These are phyloP conservation scores for Periplaneta americana DNA, from an alignment of 1,140 invertebrate genomes.

Conservation along the genomic window DNA sequence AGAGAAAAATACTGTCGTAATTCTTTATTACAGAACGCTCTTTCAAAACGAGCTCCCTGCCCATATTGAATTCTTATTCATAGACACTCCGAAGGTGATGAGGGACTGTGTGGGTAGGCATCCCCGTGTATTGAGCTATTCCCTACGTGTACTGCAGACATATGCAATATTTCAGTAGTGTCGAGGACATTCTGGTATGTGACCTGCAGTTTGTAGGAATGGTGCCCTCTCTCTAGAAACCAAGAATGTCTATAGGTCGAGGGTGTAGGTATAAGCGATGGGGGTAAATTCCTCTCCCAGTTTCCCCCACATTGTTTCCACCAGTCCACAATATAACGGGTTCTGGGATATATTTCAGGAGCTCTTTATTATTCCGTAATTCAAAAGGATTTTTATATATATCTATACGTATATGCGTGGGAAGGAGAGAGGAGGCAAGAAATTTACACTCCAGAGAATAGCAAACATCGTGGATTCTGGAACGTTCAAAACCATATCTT, in stretches of 20 bases:
- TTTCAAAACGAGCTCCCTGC: too few species aligned
- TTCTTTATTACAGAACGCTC: too few species aligned
- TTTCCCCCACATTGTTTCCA: not conserved
- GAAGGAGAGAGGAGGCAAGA: not conserved
- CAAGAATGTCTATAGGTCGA: not conserved
- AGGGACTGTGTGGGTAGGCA: too few species aligned
- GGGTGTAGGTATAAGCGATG: not conserved
- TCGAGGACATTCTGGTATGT: not conserved
- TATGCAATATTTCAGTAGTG: not conserved
- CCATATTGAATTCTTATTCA: too few species aligned
- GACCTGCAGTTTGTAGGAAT: not conserved
- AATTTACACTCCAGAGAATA: not conserved
- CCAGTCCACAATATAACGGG: not conserved
- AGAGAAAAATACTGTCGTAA: too few species aligned
- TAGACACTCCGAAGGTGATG: too few species aligned
- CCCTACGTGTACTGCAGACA: too few species aligned
- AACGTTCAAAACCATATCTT: not conserved
- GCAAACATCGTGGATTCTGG: not conserved
- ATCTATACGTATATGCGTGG: not conserved
- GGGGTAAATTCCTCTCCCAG: not conserved
- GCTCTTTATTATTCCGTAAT: not conserved
- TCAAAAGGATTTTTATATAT: not conserved
- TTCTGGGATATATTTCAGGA: not conserved
- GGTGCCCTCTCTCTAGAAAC: not conserved
- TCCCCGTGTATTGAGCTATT: too few species aligned